phyloP scores from a whole-genome alignment of 2,113 vertebrate genomes.

The Menidia beryllina region DNA sequence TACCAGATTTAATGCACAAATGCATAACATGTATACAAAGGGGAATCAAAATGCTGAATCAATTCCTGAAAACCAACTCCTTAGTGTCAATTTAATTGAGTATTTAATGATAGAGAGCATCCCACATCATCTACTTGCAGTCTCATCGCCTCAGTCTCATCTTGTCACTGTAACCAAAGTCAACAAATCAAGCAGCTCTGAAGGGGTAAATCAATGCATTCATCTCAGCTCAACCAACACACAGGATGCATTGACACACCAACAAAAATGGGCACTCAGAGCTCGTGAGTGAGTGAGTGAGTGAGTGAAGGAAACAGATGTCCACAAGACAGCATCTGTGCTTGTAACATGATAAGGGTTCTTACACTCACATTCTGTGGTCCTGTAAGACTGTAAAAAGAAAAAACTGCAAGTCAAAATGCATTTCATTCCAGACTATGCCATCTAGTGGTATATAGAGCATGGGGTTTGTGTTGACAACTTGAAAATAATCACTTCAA shows the following conservation, averaged over 20 bases:
- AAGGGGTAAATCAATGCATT: not conserved
- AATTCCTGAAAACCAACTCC: not conserved
- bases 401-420: not conserved
- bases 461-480: not conserved
- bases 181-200: not conserved
- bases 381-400: conserved; percentile 5
- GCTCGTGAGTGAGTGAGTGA: conserved; percentile 3
- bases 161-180: not conserved
- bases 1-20: not conserved
- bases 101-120: too few relatives aligned
- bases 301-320: conserved; percentile 1
- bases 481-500: conserved; percentile 1
- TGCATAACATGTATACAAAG: not conserved
- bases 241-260: not conserved
- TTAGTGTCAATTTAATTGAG: too few relatives aligned
- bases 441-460: conserved; percentile 41
- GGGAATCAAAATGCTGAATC: not conserved
- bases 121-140: too few relatives aligned
- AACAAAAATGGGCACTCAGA: conserved; percentile 22
- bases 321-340: conserved; percentile 1
- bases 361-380: not conserved
- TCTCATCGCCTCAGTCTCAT: too few relatives aligned
- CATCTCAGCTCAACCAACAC: not conserved
- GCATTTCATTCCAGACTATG: conserved; percentile 4
- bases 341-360: conserved; percentile 8